Conservation (phyloP, 2,797 vertebrate genomes). For the Scolopax bukidnonensis region DNA sequence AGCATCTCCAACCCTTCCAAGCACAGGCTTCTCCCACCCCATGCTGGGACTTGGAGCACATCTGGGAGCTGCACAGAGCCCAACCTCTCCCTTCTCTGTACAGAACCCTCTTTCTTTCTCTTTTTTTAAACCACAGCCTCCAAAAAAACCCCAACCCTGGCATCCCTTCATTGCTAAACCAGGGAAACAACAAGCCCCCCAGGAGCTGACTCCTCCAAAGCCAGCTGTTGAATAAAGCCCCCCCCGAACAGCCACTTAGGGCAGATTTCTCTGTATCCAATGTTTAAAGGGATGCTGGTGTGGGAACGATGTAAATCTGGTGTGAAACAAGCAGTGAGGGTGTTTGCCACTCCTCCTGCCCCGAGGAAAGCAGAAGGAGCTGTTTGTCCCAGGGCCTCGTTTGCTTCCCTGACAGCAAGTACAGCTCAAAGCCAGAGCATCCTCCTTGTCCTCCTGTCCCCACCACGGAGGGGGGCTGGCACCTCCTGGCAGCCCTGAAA, state of each 20-base stretch:
- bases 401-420: not conserved
- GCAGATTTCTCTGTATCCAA: too few species aligned
- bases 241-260: rapidly evolving
- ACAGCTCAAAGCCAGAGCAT: not conserved
- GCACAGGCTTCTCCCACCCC: not conserved
- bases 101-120: not conserved
- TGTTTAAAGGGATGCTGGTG: not conserved
- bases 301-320: not conserved
- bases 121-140: not conserved
- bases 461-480: not conserved
- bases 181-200: not conserved
- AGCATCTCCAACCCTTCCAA: not conserved
- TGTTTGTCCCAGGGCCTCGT: not conserved
- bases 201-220: not conserved
- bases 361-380: not conserved
- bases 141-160: not conserved
- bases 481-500: not conserved
- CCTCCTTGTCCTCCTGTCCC: not conserved
- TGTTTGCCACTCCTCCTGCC: not conserved
- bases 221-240: not conserved
- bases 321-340: not conserved
- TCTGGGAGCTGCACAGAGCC: not conserved
- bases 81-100: not conserved
- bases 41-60: not conserved
- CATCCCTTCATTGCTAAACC: not conserved